A percentile compares a stretch with the other conserved stretches of the same genome.
These are phyloP conservation scores for Staurois parvus DNA, from an alignment of 2,797 vertebrate genomes.

Conservation along the genomic window DNA sequence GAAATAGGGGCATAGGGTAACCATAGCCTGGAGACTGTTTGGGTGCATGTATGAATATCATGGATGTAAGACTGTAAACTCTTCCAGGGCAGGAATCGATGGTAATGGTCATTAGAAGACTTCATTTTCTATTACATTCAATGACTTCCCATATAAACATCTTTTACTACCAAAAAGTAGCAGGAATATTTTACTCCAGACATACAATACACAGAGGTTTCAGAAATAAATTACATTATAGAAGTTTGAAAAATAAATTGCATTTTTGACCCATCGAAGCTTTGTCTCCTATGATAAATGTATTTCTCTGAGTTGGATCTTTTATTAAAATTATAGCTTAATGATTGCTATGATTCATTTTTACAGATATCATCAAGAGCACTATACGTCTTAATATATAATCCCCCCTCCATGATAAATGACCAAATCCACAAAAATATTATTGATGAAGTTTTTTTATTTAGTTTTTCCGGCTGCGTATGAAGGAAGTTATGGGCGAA, in stretches of 20 bases:
- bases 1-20: too few relatives aligned
- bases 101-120: too few relatives aligned
- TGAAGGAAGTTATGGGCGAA: neutral
- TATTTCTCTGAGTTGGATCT: slow-evolving; percentile 1
- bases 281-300: slow-evolving; percentile 7
- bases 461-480: neutral
- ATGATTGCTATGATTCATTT: slow-evolving; percentile 11
- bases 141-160: too few relatives aligned
- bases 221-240: neutral
- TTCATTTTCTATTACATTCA: too few relatives aligned
- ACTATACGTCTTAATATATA: neutral
- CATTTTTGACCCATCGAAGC: neutral
- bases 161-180: neutral
- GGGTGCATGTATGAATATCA: too few relatives aligned
- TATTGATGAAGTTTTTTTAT: slow-evolving; percentile 10
- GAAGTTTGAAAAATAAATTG: neutral
- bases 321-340: neutral
- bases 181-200: neutral
- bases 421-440: neutral
- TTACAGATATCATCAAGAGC: neutral
- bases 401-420: slow-evolving; percentile 22
- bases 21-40: too few relatives aligned
- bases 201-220: neutral
- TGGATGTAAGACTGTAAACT: too few relatives aligned
- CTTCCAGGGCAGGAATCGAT: too few relatives aligned